Conservation (phyloP, 2,888 invertebrate genomes). For the Caenorhabditis becei region DNA sequence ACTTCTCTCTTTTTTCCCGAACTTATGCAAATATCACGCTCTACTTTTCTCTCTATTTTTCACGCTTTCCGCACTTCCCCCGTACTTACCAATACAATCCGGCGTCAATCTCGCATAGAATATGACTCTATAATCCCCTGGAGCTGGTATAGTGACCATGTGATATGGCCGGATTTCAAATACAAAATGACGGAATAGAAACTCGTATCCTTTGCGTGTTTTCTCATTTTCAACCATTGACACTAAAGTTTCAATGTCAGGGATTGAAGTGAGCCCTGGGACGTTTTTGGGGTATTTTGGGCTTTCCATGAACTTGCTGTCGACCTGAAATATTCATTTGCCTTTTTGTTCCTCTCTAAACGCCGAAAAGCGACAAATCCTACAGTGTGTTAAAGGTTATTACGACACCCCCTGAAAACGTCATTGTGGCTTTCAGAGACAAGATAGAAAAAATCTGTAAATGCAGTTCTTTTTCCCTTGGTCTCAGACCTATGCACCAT, state of each 20-base stretch:
- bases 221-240: neutral
- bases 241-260: constrained; percentile 12
- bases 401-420: too few relatives aligned
- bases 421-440: too few relatives aligned
- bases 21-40: too few relatives aligned
- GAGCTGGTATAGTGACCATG: constrained; percentile 10
- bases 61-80: too few relatives aligned
- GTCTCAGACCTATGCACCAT: too few relatives aligned
- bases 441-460: too few relatives aligned
- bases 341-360: too few relatives aligned
- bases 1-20: neutral
- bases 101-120: constrained; percentile 51
- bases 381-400: too few relatives aligned
- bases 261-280: constrained; percentile 15
- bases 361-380: too few relatives aligned
- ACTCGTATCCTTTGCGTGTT: neutral
- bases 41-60: too few relatives aligned
- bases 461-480: too few relatives aligned
- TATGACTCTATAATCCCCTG: constrained; percentile 38
- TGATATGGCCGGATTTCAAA: constrained; percentile 45
- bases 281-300: constrained; percentile 23
- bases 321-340: constrained; percentile 25
- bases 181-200: constrained; percentile 24
- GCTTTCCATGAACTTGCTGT: constrained; percentile 34
- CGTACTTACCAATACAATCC: constrained; percentile 42